Conservation (phyloP, 64 coral and sea anemone species). For the Montipora capricornis region DNA sequence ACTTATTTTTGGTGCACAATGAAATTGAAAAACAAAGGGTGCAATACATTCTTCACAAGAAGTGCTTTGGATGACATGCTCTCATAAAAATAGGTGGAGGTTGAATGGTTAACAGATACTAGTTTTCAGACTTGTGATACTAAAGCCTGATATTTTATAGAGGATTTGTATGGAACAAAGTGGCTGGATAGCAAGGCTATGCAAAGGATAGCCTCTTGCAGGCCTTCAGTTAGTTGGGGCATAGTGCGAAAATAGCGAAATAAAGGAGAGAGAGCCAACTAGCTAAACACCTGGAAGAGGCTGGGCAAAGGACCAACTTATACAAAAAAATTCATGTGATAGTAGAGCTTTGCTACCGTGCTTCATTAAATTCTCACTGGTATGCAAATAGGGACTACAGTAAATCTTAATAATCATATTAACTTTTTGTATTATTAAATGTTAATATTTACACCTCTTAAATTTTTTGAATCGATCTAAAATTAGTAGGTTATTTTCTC, state of each 20-base stretch:
- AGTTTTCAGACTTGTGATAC: not conserved
- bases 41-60: conserved; percentile 19
- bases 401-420: too few species aligned
- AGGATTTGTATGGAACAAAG: not conserved
- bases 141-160: not conserved
- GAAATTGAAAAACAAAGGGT: conserved; percentile 10
- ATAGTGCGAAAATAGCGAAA: not conserved
- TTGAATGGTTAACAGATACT: not conserved
- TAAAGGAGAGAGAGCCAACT: not conserved
- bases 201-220: not conserved
- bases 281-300: not conserved
- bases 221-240: not conserved
- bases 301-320: not conserved
- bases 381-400: not conserved
- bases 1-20: conserved; percentile 6
- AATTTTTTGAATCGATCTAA: too few species aligned
- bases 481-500: too few species aligned
- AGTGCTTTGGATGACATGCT: not conserved
- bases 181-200: not conserved
- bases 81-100: not conserved
- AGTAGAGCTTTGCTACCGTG: not conserved
- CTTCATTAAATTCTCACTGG: not conserved
- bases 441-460: too few species aligned
- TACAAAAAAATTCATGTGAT: not conserved
- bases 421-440: too few species aligned